Evolutionary conservation across 1,140 invertebrate species (phyloP), one percentile per base, ranked within the genome.

Genomic region (Drosophila triauraria): DNA sequence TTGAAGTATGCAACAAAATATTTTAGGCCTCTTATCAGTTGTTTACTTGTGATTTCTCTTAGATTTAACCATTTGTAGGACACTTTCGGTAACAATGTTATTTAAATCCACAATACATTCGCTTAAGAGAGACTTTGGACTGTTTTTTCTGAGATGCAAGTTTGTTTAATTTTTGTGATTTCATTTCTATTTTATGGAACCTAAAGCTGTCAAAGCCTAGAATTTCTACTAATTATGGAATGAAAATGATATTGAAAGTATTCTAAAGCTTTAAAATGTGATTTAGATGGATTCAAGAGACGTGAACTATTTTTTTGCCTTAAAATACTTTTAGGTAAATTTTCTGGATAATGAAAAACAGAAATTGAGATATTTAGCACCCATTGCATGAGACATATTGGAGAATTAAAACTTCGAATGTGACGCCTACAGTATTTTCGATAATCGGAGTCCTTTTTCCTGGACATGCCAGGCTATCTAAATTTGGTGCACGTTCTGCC

Each of bases 401-500:
- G 64, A 65, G 78, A 58, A 76, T 79, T 76, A 47, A 67, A 76
- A 87, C 72, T 64, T 76, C 70, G 56, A 74, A 74, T 75, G 59
- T 69, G 77, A 84, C 67, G 51, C 65, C 46, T 50, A 51, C 46
- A 35, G 65, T 80, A 44, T 62, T 65, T 60, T 67, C 20, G 38
- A 54, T 40, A 54, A 40, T 23, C 35, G 4, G 1, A 40, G 13
- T 5, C 53, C 53, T 56, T 47, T 60, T 57, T 9, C 32, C 27
- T 47, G 32, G 25, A 25, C 12, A 40, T 65, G 17, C 25, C 32
- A 27, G 56, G 42, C 65, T 63, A 77, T 82, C 79, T 82, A 76
- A 71, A 85, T 81, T 72, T 85, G 64, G 68, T 51, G 62, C 79
- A 86, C 79, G 72, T 80, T 80, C 60, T 57, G 59, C 68, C 59